phyloP scores from a whole-genome alignment of 2,888 invertebrate species.

The Chironomus riparius region DNA sequence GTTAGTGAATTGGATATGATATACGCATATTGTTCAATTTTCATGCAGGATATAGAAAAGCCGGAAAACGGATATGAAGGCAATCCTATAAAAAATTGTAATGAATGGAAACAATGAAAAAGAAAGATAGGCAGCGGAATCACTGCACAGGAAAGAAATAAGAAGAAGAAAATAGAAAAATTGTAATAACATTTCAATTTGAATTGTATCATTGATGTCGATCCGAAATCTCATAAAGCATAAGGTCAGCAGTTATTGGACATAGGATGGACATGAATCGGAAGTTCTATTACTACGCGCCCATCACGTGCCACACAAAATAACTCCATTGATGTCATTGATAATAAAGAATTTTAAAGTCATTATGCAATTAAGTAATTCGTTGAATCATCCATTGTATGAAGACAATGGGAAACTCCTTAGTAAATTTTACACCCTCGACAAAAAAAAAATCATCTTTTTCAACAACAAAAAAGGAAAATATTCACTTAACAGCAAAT shows the following conservation, averaged over 20 bases:
- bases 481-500: neutral
- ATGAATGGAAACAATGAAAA: neutral
- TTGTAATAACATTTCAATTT: conserved; percentile 22
- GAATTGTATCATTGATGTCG: conserved; percentile 1
- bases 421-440: neutral
- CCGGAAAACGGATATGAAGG: conserved; percentile 26
- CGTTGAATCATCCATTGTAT: neutral
- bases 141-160: neutral
- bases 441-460: neutral
- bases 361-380: conserved; percentile 13
- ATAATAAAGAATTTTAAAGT: conserved; percentile 16
- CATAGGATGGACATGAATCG: conserved; percentile 23
- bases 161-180: neutral
- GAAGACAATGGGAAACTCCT: neutral
- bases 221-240: neutral
- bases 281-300: conserved; percentile 22
- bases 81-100: conserved; percentile 25
- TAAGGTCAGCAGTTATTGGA: conserved; percentile 7
- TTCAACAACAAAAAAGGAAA: neutral
- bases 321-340: neutral
- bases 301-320: conserved; percentile 20
- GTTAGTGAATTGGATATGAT: no score
- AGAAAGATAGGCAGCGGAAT: neutral
- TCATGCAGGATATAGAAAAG: neutral
- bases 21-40: no score